phyloP scores from a whole-genome alignment of 2,113 vertebrate species.

The Hippocampus zosterae region DNA sequence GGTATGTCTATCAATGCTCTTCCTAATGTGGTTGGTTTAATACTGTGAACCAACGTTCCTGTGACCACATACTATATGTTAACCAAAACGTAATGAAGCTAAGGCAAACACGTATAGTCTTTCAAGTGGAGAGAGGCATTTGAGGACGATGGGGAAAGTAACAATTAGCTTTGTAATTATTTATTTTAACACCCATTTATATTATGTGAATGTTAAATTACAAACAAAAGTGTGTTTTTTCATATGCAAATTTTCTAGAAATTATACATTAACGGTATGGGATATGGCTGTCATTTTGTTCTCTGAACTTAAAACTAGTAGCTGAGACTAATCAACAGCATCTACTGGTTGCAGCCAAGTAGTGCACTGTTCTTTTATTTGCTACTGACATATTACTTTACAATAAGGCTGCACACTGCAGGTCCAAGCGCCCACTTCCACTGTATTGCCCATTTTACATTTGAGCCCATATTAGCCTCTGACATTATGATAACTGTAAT shows the following conservation, averaged over 20 bases:
- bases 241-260: neutral
- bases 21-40: neutral
- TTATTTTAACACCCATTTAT: neutral
- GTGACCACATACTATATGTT: neutral
- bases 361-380: neutral
- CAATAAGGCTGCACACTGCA: neutral
- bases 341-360: neutral
- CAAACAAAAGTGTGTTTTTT: neutral
- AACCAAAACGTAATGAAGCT: neutral
- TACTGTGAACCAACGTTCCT: neutral
- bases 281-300: neutral
- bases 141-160: neutral
- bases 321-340: neutral
- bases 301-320: neutral
- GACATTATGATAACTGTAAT: too few species aligned
- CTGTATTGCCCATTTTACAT: too few species aligned
- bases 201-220: neutral
- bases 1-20: constrained; percentile 53
- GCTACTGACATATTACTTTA: neutral
- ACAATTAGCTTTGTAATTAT: neutral
- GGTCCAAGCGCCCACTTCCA: neutral
- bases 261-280: neutral
- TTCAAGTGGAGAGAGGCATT: neutral
- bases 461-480: too few species aligned
- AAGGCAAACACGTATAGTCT: neutral